These are phyloP conservation scores for Hyperoplus immaculatus DNA, from an alignment of 2,797 vertebrate genomes.

Conservation along the genomic window DNA sequence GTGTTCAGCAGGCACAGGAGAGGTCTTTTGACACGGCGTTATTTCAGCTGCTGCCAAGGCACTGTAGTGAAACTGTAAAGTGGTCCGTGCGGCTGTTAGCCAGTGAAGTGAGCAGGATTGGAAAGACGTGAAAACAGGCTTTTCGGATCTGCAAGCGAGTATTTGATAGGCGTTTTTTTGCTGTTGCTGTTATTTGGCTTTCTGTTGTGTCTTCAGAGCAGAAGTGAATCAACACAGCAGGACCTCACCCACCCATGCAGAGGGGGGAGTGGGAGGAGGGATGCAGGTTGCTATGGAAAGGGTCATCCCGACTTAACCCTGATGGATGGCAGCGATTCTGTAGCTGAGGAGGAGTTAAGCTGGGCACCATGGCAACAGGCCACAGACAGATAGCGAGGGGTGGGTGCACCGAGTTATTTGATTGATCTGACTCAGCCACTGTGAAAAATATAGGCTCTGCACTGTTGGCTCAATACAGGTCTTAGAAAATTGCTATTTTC, in stretches of 20 bases:
- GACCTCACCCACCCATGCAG: conserved; percentile 76
- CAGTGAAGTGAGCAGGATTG: conserved; percentile 29
- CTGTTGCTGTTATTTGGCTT: background rate
- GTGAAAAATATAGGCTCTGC: conserved; percentile 76
- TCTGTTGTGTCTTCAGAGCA: conserved; percentile 58
- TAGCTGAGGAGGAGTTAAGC: conserved; percentile 79
- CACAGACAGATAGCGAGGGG: conserved; percentile 74
- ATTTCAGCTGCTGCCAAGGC: conserved; percentile 50
- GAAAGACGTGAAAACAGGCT: conserved; percentile 42
- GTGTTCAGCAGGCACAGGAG: conserved; percentile 19
- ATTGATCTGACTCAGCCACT: conserved; percentile 78
- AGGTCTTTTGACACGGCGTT: conserved; percentile 46
- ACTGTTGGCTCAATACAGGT: conserved; percentile 66
- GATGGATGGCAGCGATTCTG: conserved; percentile 80
- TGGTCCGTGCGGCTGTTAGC: conserved; percentile 35
- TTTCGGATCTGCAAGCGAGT: conserved; percentile 33
- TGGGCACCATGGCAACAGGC: conserved; percentile 85
- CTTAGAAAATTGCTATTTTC: conserved; percentile 72
- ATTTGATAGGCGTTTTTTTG: conserved; percentile 34
- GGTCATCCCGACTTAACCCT: conserved; percentile 84
- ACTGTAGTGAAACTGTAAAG: conserved; percentile 45
- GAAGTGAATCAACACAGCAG: conserved; percentile 69
- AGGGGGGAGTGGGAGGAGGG: conserved; percentile 72
- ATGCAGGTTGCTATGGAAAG: conserved; percentile 86
- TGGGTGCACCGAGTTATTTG: conserved; percentile 72